Evolutionary conservation across 1,140 invertebrate species (phyloP), one percentile per base, ranked within the genome.

Genomic region (Aethina tumida): DNA sequence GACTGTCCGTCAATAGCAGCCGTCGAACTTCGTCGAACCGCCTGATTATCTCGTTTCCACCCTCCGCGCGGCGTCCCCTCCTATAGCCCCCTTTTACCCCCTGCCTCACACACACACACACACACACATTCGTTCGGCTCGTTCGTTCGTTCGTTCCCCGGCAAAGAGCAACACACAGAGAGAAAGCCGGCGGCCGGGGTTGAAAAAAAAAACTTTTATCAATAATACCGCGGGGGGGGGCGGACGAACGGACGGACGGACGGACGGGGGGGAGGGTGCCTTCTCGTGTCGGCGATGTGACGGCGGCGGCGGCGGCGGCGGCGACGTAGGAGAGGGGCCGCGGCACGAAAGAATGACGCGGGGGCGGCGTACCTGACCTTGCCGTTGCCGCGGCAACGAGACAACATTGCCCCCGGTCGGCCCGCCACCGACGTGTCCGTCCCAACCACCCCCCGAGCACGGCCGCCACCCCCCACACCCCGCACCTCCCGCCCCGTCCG

Each of bases 341-440:
- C 15, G 20, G 24, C 24, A 38, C 25, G 24, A 19, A 27, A 19
- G 24, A 27, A 20, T 20, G 36, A 21, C 34, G 17, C 16, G 43
- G 39, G 47, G 35, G 21, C 27, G 22, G 29, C 24, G 33, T 26
- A 34, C 37, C 40, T 43, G 48, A 49, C 50, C 50, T 50, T 50
- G 48, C 39, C 41, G 48, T 50, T 29, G 35, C 39, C 44, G 40
- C 30, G 48, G 30, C 35, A 35, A 50, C 48, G 32, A 50, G 48
- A 50, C 47, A 45, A 43, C 44, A 39, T n/a, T n/a, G n/a, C n/a
- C n/a, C n/a, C 30, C 21, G 14, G 13, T 30, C 15, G 14, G 30
- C 30, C 30, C 21, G 18, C 7, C 30, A 10, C 30, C 17, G n/a
- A n/a, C n/a, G n/a, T n/a, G n/a, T n/a, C n/a, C n/a, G n/a, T n/a